A percentile compares a stretch with the other conserved stretches of the same genome.
Evolutionary conservation across 2,797 vertebrate species (phyloP).

Genomic region (Pangasius mekongensis): DNA sequence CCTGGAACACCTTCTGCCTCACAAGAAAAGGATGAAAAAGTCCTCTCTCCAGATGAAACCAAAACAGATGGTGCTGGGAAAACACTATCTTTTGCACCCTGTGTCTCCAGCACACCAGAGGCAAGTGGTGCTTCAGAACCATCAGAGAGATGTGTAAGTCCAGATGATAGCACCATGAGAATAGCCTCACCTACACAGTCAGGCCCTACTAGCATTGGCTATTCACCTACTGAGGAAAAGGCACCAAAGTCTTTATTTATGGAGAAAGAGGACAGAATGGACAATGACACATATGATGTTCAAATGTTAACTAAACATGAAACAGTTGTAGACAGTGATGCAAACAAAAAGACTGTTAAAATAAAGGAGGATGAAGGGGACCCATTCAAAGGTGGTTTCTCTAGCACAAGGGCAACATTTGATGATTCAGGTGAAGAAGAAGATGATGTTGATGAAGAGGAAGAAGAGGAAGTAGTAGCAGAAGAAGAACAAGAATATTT

Average conservation of each 20-base stretch:
- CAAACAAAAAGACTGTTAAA: constrained; percentile 54
- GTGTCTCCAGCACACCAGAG: constrained; percentile 67
- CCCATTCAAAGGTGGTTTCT: constrained; percentile 58
- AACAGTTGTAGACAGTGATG: constrained; percentile 54
- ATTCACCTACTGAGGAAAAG: constrained; percentile 93
- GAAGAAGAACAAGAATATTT: constrained; percentile 71
- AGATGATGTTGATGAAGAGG: constrained; percentile 74
- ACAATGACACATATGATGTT: constrained; percentile 53
- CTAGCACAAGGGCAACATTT: constrained; percentile 64
- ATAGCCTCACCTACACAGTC: constrained; percentile 93
- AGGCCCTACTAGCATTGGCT: constrained; percentile 89
- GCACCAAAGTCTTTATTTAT: constrained; percentile 69
- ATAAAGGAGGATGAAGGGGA: constrained; percentile 51
- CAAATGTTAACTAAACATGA: constrained; percentile 66
- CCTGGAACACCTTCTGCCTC: constrained; percentile 45
- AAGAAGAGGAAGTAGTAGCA: constrained; percentile 69
- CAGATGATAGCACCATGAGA: constrained; percentile 94
- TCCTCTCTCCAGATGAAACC: constrained; percentile 57
- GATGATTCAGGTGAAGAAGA: constrained; percentile 75
- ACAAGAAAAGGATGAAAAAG: constrained; percentile 60
- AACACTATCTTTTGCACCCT: constrained; percentile 64
- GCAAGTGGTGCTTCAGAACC: constrained; percentile 78
- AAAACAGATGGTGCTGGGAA: constrained; percentile 60
- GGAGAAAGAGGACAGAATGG: constrained; percentile 65
- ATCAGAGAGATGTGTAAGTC: constrained; percentile 90